Conservation (phyloP, 1,140 invertebrate species). For the Cotesia glomerata region DNA sequence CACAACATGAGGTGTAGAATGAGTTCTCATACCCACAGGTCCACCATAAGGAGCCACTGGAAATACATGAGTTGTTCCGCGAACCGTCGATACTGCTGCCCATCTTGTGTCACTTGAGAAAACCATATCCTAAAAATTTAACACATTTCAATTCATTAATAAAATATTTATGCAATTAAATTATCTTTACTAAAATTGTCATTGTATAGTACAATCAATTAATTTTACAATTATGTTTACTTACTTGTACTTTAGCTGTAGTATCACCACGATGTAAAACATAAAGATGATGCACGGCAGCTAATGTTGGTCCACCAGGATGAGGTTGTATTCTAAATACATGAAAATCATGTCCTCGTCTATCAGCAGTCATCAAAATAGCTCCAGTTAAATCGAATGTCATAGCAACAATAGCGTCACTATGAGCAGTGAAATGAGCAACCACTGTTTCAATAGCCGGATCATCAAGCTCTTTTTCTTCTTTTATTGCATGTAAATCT, state of each 20-base stretch:
- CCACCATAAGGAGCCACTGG: constrained; percentile 97
- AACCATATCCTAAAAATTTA: constrained; percentile 76
- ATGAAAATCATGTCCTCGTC: constrained; percentile 94
- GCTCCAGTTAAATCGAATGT: constrained; percentile 92
- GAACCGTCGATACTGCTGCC: constrained; percentile 91
- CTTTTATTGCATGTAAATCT: constrained; percentile 73
- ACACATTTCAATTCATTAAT: background rate
- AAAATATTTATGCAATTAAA: constrained; percentile 36
- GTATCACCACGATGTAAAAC: constrained; percentile 89
- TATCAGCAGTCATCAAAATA: constrained; percentile 90
- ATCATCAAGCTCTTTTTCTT: constrained; percentile 66
- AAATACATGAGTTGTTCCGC: constrained; percentile 97
- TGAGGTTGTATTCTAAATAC: constrained; percentile 94
- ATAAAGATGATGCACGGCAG: constrained; percentile 95
- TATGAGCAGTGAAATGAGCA: constrained; percentile 94
- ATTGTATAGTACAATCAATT: background rate
- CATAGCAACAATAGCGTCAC: constrained; percentile 87
- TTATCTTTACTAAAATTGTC: too few relatives aligned
- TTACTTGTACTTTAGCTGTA: constrained; percentile 76
- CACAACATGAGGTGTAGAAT: constrained; percentile 90
- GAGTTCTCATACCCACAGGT: constrained; percentile 86
- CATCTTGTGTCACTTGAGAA: constrained; percentile 93
- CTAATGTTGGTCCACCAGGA: constrained; percentile 83
- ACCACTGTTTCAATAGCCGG: constrained; percentile 73
- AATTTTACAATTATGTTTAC: background rate